These are phyloP conservation scores for Delichon dasypus DNA, from an alignment of 2,797 vertebrate genomes.

Conservation along the genomic window DNA sequence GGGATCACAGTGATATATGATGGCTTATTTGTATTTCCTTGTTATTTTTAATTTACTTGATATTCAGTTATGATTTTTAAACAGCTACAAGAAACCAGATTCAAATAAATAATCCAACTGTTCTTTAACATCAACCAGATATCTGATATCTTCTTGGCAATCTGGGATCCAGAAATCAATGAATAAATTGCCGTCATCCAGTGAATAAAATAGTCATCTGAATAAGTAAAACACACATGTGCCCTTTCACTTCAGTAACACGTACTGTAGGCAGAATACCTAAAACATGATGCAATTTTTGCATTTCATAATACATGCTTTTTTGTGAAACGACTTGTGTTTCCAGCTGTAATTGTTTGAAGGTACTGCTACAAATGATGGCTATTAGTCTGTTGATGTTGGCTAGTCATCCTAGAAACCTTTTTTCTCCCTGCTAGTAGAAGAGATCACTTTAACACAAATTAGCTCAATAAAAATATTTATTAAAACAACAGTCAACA, in stretches of 20 bases:
- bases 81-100: neutral
- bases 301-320: neutral
- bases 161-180: conserved; percentile 52
- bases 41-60: neutral
- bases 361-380: neutral
- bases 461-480: conserved; percentile 56
- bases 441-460: conserved; percentile 41
- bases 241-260: conserved; percentile 30
- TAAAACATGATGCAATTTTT: conserved; percentile 41
- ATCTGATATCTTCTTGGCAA: conserved; percentile 30
- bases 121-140: conserved; percentile 22
- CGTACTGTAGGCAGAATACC: conserved; percentile 2
- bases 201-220: conserved; percentile 33
- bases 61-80: neutral
- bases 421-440: neutral
- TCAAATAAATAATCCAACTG: neutral
- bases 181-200: conserved; percentile 51
- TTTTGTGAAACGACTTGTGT: neutral
- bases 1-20: neutral
- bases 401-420: conserved; percentile 9
- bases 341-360: conserved; percentile 9
- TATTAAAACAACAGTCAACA: conserved; percentile 60
- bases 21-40: neutral
- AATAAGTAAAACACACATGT: conserved; percentile 36
- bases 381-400: conserved; percentile 25